Conservation (phyloP, 2,113 vertebrate species). For the Caranx melampygus region DNA sequence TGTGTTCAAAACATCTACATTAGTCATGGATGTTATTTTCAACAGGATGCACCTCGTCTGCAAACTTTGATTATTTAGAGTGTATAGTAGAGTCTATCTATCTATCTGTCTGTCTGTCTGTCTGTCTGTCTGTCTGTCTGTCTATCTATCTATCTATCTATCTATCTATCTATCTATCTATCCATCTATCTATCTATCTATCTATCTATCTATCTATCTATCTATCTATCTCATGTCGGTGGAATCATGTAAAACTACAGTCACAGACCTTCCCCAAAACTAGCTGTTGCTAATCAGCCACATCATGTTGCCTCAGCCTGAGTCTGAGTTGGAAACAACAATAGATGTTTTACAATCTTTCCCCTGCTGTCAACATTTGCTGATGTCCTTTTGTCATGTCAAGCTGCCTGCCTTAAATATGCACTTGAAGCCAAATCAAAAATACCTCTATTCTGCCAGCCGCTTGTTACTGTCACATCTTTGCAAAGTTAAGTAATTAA, state of each 20-base stretch:
- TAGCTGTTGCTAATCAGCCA: neutral
- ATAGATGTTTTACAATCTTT: neutral
- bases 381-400: conserved; percentile 3
- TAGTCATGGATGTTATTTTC: neutral
- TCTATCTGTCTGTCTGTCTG: too few relatives aligned
- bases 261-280: too few relatives aligned
- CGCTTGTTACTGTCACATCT: conserved; percentile 9
- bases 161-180: too few relatives aligned
- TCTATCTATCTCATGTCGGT: too few relatives aligned
- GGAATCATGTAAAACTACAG: too few relatives aligned
- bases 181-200: too few relatives aligned
- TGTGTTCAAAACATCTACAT: neutral
- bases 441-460: neutral
- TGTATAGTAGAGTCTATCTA: neutral
- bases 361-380: neutral
- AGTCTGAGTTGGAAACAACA: neutral
- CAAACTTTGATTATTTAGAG: neutral
- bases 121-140: too few relatives aligned
- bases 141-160: too few relatives aligned
- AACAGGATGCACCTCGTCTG: neutral
- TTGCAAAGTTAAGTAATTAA: conserved; percentile 12
- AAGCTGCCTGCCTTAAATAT: conserved; percentile 9
- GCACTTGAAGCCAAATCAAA: neutral
- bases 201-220: too few relatives aligned
- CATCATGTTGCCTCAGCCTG: neutral